Conservation (phyloP, 2,113 vertebrate genomes). For the Clarias gariepinus region DNA sequence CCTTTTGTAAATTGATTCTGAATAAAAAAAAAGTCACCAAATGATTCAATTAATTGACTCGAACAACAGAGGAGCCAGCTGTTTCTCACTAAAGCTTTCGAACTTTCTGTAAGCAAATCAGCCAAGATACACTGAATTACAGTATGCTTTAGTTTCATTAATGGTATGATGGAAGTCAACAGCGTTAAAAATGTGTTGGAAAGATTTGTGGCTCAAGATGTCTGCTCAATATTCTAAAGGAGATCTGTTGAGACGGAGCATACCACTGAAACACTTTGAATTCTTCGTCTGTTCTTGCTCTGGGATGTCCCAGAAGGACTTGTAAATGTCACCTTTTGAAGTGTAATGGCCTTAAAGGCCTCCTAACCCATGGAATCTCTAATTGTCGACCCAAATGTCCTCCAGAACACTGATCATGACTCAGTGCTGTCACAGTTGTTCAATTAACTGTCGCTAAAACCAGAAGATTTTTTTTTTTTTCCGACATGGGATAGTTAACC, state of each 20-base stretch:
- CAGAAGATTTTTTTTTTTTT: neutral
- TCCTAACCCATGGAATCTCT: slow-evolving; percentile 3
- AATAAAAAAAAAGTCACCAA: too few species aligned
- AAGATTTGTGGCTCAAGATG: neutral
- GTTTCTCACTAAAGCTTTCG: neutral
- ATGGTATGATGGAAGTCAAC: neutral
- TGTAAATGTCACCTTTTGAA: slow-evolving; percentile 36
- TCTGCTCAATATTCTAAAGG: slow-evolving; percentile 20
- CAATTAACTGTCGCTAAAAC: slow-evolving; percentile 27
- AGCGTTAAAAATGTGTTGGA: neutral
- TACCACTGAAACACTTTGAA: slow-evolving; percentile 1
- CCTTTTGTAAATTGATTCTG: too few species aligned
- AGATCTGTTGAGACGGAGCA: neutral
- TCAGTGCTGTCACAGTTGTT: neutral
- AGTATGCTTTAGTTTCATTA: neutral
- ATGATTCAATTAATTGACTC: too few species aligned
- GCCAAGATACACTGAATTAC: neutral
- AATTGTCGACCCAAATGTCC: slow-evolving; percentile 15
- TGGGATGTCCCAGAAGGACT: slow-evolving; percentile 17
- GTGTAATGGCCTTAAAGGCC: neutral
- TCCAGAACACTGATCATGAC: neutral
- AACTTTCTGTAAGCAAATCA: neutral
- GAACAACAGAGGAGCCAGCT: neutral
- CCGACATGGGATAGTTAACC: neutral
- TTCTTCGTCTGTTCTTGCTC: slow-evolving; percentile 29